A percentile compares a stretch with the other conserved stretches of the same genome.
These are phyloP conservation scores for Turdus rufiventris DNA, from an alignment of 2,113 vertebrate species.

Conservation along the genomic window DNA sequence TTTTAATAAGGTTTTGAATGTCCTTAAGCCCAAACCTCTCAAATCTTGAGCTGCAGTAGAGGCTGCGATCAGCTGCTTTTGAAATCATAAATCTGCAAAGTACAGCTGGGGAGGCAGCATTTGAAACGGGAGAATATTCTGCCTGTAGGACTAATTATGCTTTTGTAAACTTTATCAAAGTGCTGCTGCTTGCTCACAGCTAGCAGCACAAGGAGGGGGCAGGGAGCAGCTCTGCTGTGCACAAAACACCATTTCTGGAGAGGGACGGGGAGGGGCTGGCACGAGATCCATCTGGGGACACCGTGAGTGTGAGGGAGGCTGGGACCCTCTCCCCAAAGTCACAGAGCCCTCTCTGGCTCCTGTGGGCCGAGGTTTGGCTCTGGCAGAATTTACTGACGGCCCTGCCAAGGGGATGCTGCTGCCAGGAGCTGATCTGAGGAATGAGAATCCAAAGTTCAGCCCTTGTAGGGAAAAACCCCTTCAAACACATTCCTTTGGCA, in stretches of 20 bases:
- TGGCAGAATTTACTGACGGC: accelerated
- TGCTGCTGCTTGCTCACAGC: conserved; percentile 63
- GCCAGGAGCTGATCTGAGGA: accelerated
- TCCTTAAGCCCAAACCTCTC: background rate
- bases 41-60: background rate
- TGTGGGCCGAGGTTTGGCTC: accelerated
- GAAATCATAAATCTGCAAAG: conserved; percentile 37
- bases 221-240: conserved; percentile 32
- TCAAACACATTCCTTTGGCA: accelerated
- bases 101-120: conserved; percentile 64
- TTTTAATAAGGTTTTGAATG: background rate
- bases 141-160: conserved; percentile 70
- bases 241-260: conserved; percentile 50
- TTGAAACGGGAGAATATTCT: conserved; percentile 61
- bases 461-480: background rate
- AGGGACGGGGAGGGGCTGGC: conserved; percentile 51
- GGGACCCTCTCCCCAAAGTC: background rate
- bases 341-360: too few species aligned
- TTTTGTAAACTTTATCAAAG: conserved; percentile 66
- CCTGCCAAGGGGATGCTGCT: accelerated
- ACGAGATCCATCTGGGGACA: background rate
- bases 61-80: background rate
- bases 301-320: background rate
- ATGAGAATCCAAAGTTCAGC: too few species aligned
- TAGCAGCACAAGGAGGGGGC: background rate